phyloP scores from a whole-genome alignment of 2,888 invertebrate genomes.

The Neoascia interrupta region DNA sequence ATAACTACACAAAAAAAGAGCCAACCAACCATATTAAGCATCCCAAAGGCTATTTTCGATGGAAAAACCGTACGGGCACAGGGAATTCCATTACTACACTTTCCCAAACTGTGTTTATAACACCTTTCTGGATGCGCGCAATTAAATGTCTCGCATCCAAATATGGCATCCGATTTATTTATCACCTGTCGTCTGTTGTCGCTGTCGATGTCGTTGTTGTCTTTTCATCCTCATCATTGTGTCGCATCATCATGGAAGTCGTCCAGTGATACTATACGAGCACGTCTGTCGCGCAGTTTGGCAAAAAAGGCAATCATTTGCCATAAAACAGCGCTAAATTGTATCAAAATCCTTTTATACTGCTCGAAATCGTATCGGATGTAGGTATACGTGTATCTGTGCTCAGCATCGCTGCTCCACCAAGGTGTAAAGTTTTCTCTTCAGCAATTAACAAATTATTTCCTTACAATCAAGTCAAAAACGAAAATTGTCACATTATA shows the following conservation, averaged over 20 bases:
- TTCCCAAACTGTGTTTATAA: slow-evolving; percentile 68
- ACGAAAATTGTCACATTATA: slow-evolving; percentile 42
- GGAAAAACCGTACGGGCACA: slow-evolving; percentile 49
- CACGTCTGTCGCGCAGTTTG: slow-evolving; percentile 44
- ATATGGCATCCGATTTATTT: slow-evolving; percentile 78
- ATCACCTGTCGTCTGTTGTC: slow-evolving; percentile 73
- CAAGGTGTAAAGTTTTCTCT: slow-evolving; percentile 58
- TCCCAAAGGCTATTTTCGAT: slow-evolving; percentile 15
- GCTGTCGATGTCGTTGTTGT: slow-evolving; percentile 70
- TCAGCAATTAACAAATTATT: slow-evolving; percentile 69
- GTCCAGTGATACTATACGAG: not conserved
- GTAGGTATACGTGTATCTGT: too few relatives aligned
- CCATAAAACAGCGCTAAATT: slow-evolving; percentile 62
- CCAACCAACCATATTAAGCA: slow-evolving; percentile 23
- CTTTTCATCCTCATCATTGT: slow-evolving; percentile 33
- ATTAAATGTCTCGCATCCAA: slow-evolving; percentile 67
- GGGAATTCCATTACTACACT: slow-evolving; percentile 68
- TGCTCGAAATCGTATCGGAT: slow-evolving; percentile 21
- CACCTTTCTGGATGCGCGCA: slow-evolving; percentile 69
- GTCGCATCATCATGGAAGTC: slow-evolving; percentile 11
- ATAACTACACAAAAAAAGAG: slow-evolving; percentile 19
- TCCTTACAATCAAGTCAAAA: slow-evolving; percentile 43
- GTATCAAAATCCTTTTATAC: slow-evolving; percentile 65
- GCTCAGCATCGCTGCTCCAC: not conserved
- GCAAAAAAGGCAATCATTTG: slow-evolving; percentile 61